Percentiles rank a stretch among this genome's conserved stretches.
phyloP scores from a whole-genome alignment of 2,888 invertebrate genomes.

The Oithona nana region DNA sequence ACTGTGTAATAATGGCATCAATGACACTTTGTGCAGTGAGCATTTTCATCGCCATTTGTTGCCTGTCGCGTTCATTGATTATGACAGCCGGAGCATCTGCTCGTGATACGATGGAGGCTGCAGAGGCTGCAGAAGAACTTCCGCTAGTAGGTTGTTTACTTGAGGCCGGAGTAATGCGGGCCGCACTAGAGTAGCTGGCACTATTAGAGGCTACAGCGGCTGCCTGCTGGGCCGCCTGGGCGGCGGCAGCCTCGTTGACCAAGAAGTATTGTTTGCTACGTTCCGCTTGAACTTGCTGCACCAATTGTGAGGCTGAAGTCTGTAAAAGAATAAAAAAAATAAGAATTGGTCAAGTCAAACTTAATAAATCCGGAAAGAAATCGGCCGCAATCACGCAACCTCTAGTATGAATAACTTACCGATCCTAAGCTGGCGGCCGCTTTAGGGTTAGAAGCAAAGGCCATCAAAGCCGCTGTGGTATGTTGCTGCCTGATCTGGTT shows the following conservation, averaged over 20 bases:
- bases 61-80: not conserved
- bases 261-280: not conserved
- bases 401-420: too few relatives aligned
- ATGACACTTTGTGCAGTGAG: slow-evolving; percentile 3
- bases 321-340: too few relatives aligned
- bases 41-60: not conserved
- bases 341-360: too few relatives aligned
- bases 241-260: slow-evolving; percentile 16
- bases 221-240: slow-evolving; percentile 12
- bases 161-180: not conserved
- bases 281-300: not conserved
- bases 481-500: not conserved
- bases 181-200: not conserved
- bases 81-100: not conserved
- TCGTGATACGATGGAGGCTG: not conserved
- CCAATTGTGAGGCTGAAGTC: too few relatives aligned
- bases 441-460: too few relatives aligned
- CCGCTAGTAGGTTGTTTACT: not conserved
- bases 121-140: not conserved
- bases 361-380: too few relatives aligned
- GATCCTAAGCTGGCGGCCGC: too few relatives aligned
- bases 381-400: too few relatives aligned
- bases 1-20: slow-evolving; percentile 10
- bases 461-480: not conserved
- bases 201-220: slow-evolving; percentile 12